Conservation (phyloP, 2,797 vertebrate species). For the Acomys russatus region DNA sequence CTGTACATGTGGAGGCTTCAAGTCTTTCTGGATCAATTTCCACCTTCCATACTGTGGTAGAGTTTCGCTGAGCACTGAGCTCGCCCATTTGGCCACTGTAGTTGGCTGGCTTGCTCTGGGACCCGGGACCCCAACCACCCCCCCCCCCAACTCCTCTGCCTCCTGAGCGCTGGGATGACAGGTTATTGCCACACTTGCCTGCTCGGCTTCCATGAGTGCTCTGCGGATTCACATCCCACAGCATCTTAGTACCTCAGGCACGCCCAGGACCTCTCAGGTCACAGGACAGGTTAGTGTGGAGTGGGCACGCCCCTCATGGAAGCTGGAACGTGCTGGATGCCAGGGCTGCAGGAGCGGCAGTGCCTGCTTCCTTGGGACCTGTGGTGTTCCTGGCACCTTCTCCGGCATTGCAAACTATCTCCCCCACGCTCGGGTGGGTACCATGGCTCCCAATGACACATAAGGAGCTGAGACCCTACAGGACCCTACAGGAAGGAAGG, state of each 20-base stretch:
- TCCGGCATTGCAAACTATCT: neutral
- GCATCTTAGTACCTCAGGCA: neutral
- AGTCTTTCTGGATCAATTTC: neutral
- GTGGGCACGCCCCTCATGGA: neutral
- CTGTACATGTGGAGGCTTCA: neutral
- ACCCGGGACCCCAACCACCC: too few species aligned
- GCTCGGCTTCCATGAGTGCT: neutral
- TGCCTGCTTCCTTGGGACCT: neutral
- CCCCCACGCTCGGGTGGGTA: neutral
- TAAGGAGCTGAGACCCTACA: neutral
- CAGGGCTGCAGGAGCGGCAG: neutral
- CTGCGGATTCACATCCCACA: neutral
- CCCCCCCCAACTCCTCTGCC: too few species aligned
- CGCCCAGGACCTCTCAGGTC: neutral
- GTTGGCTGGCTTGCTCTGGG: neutral
- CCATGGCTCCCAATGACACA: neutral
- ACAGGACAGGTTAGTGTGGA: neutral
- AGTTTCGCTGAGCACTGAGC: neutral
- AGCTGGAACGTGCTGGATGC: neutral
- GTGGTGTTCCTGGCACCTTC: neutral
- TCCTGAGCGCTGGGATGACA: neutral
- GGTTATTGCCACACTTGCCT: neutral
- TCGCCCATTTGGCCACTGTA: neutral
- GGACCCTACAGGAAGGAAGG: neutral
- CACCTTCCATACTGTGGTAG: neutral